These are phyloP conservation scores for Tribolium madens DNA, from an alignment of 1,140 invertebrate genomes.

Conservation along the genomic window DNA sequence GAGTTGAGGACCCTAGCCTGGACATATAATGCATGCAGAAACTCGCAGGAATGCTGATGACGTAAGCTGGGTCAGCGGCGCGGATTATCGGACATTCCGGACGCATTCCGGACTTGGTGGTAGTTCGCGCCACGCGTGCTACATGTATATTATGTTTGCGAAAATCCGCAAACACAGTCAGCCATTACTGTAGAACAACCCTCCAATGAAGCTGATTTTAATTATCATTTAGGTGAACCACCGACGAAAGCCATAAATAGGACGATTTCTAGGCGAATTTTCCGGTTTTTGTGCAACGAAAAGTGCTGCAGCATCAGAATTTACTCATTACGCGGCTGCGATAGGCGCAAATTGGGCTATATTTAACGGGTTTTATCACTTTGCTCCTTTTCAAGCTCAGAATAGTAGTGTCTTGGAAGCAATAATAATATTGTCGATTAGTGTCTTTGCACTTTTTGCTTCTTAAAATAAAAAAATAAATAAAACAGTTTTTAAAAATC, in stretches of 20 bases:
- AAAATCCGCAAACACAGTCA: constrained; percentile 24
- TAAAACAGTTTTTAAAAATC: too few relatives aligned
- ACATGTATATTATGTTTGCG: constrained; percentile 53
- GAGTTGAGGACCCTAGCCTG: not conserved
- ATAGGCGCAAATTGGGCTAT: not conserved
- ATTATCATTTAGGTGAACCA: constrained; percentile 34
- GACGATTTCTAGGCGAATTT: constrained; percentile 23
- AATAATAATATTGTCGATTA: not conserved
- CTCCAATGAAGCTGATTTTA: constrained; percentile 33
- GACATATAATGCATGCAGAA: constrained; percentile 37
- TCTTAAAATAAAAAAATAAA: too few relatives aligned
- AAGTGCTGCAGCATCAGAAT: not conserved
- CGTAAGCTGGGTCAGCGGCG: constrained; percentile 57
- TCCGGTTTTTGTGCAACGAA: not conserved
- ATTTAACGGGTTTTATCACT: not conserved
- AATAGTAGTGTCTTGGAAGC: not conserved
- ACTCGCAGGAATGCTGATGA: constrained; percentile 56
- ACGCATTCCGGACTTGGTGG: constrained; percentile 49
- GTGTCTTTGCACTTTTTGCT: not conserved
- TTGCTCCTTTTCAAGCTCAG: not conserved
- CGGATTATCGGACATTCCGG: constrained; percentile 59
- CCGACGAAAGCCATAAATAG: constrained; percentile 22
- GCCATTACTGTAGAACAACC: constrained; percentile 10
- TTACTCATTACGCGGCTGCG: not conserved
- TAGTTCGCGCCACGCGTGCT: constrained; percentile 47